Evolutionary conservation across 2,113 vertebrate genomes (phyloP).

Genomic region (Plecotus auritus): DNA sequence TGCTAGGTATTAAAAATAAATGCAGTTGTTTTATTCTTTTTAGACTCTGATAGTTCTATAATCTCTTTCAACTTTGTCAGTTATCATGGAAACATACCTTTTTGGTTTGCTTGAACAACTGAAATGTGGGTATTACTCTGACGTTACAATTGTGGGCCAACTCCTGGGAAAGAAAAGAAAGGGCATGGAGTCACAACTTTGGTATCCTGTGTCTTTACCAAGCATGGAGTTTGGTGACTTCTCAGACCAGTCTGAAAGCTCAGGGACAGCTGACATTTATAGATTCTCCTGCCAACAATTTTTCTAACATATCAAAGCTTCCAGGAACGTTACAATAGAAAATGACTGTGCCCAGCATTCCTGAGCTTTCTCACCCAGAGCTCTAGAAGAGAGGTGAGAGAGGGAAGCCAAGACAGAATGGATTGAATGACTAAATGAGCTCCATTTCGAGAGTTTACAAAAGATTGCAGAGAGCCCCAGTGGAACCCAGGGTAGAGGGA

Average conservation of each 20-base stretch:
- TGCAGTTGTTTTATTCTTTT: not conserved
- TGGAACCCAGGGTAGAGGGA: not conserved
- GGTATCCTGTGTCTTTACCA: not conserved
- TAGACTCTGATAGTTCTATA: not conserved
- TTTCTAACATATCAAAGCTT: not conserved
- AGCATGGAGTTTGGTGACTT: not conserved
- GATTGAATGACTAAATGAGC: not conserved
- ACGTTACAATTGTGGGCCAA: slow-evolving; percentile 46
- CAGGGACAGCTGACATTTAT: not conserved
- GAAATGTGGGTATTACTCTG: slow-evolving; percentile 62
- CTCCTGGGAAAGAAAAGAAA: slow-evolving; percentile 59
- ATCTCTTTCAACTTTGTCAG: not conserved
- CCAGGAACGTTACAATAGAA: not conserved
- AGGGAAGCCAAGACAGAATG: not conserved
- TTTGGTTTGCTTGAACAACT: slow-evolving; percentile 57
- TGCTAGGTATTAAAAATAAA: slow-evolving; percentile 30
- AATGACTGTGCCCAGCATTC: not conserved
- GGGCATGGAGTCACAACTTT: not conserved
- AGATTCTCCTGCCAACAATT: not conserved
- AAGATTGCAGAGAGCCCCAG: not conserved
- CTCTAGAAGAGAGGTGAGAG: not conserved
- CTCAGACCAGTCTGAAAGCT: not conserved
- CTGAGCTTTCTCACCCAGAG: not conserved
- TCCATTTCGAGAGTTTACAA: not conserved
- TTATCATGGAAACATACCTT: slow-evolving; percentile 68